A percentile compares a stretch with the other conserved stretches of the same genome.
Evolutionary conservation across 2,888 invertebrate species (phyloP).

Genomic region (Tromatobia lineatoria): DNA sequence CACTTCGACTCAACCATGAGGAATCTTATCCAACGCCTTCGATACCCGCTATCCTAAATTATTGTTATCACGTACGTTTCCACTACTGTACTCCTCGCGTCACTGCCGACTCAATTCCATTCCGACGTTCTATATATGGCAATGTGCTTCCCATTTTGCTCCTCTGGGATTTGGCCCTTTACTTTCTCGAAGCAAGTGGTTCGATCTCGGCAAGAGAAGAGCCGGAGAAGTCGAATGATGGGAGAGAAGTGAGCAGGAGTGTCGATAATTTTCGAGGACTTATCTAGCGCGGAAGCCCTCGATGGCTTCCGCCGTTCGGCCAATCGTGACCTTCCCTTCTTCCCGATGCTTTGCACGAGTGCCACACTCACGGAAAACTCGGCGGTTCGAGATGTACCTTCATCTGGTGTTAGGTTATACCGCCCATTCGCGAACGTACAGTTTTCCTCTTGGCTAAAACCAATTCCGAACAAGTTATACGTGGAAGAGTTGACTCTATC

Average conservation of each 20-base stretch:
- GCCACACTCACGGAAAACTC: slow-evolving; percentile 14
- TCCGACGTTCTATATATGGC: neutral
- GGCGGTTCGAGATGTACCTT: slow-evolving; percentile 25
- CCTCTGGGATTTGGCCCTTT: slow-evolving; percentile 29
- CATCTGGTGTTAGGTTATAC: slow-evolving; percentile 15
- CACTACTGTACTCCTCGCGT: neutral
- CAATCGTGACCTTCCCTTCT: slow-evolving; percentile 50
- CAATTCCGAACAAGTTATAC: slow-evolving; percentile 37
- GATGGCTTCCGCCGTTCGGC: slow-evolving; percentile 44
- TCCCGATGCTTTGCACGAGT: slow-evolving; percentile 29
- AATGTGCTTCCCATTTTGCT: slow-evolving; percentile 29
- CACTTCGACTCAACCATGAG: too few relatives aligned
- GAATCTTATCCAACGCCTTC: slow-evolving; percentile 6
- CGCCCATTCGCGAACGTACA: slow-evolving; percentile 14
- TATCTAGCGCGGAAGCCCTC: slow-evolving; percentile 48
- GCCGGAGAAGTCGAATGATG: slow-evolving; percentile 5
- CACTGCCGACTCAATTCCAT: slow-evolving; percentile 10
- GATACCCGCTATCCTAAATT: slow-evolving; percentile 49
- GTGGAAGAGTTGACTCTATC: slow-evolving; percentile 6
- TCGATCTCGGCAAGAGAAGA: slow-evolving; percentile 46
- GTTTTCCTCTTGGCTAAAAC: slow-evolving; percentile 13
- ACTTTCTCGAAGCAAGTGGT: slow-evolving; percentile 51
- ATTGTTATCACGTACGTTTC: slow-evolving; percentile 41
- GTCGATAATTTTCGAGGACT: slow-evolving; percentile 60
- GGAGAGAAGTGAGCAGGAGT: slow-evolving; percentile 17